Evolutionary conservation across 2,888 invertebrate species (phyloP).

Genomic region (Phaonia tiefii): DNA sequence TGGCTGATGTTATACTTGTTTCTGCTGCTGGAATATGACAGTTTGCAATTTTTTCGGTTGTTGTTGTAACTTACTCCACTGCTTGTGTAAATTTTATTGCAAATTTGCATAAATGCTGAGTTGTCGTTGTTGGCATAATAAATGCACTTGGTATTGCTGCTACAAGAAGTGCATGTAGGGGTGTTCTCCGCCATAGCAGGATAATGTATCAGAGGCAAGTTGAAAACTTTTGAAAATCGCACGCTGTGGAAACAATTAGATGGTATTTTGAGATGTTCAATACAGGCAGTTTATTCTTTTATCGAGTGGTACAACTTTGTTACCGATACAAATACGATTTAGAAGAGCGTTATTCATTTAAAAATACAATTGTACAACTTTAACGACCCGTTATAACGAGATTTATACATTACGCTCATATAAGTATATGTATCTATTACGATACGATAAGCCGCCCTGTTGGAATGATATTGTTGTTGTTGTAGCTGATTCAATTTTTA

Average conservation of each 20-base stretch:
- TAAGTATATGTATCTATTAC: too few species aligned
- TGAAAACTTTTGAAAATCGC: background rate
- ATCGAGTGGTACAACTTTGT: too few species aligned
- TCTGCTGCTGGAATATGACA: background rate
- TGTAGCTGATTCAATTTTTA: too few species aligned
- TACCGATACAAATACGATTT: too few species aligned
- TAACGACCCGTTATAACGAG: too few species aligned
- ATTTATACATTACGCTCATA: too few species aligned
- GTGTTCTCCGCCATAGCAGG: background rate
- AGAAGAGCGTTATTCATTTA: too few species aligned
- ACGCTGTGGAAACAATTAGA: conserved; percentile 9
- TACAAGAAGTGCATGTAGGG: conserved; percentile 20
- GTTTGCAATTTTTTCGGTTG: background rate
- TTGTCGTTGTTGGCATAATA: conserved; percentile 51
- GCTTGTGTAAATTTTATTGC: conserved; percentile 55
- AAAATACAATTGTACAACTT: too few species aligned
- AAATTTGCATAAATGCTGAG: conserved; percentile 68
- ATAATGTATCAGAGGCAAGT: background rate
- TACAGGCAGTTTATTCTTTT: too few species aligned
- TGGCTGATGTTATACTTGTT: conserved; percentile 28
- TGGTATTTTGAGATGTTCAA: background rate
- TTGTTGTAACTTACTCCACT: conserved; percentile 42
- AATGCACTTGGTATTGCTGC: conserved; percentile 40
- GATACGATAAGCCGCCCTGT: too few species aligned
- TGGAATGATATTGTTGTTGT: too few species aligned